Conservation (phyloP, 2,113 vertebrate species). For the Callorhinus ursinus region DNA sequence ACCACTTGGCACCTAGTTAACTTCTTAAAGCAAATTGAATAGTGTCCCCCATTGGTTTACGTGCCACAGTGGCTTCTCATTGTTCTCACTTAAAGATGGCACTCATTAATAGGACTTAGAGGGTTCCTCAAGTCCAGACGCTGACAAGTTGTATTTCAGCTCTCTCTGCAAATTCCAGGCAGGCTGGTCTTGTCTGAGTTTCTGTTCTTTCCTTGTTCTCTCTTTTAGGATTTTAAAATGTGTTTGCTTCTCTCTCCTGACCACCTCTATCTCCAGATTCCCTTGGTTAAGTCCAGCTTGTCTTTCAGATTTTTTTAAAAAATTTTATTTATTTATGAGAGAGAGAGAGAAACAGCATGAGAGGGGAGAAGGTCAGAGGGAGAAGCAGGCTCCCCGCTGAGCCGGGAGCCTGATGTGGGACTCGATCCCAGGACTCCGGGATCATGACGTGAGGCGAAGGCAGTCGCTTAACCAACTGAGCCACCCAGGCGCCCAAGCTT, state of each 20-base stretch:
- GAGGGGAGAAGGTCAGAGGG: too few relatives aligned
- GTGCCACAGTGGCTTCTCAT: not conserved
- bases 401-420: too few relatives aligned
- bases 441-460: too few relatives aligned
- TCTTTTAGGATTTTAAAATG: not conserved
- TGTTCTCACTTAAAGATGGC: not conserved
- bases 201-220: not conserved
- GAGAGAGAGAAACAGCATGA: too few relatives aligned
- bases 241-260: not conserved
- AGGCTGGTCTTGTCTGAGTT: not conserved
- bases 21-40: not conserved
- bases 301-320: not conserved
- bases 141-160: not conserved
- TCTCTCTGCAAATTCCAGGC: not conserved
- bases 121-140: not conserved
- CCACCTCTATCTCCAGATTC: not conserved
- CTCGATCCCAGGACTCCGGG: too few relatives aligned
- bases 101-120: not conserved
- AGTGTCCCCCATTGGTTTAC: not conserved
- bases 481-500: not conserved
- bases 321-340: too few relatives aligned
- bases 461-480: too few relatives aligned
- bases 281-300: not conserved
- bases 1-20: not conserved
- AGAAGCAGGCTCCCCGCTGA: too few relatives aligned